Conservation (phyloP, 2,113 vertebrate genomes). For the Syrrhaptes paradoxus region DNA sequence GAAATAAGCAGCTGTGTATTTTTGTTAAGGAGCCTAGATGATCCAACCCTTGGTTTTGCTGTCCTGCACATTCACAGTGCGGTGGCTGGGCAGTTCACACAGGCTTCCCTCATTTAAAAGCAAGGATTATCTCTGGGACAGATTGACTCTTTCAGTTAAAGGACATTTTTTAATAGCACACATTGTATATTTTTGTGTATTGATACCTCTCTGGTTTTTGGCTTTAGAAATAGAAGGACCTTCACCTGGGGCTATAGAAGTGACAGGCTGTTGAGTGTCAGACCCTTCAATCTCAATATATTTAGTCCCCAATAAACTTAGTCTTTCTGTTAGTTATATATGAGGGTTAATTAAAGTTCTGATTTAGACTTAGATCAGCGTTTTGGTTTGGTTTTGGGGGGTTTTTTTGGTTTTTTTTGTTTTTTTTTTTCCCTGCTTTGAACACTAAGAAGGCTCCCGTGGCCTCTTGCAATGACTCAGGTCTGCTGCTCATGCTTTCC, state of each 20-base stretch:
- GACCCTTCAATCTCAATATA: not conserved
- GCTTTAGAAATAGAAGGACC: not conserved
- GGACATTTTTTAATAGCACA: not conserved
- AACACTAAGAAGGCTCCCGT: not conserved
- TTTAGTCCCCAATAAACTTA: not conserved
- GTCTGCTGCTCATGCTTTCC: slow-evolving; percentile 23
- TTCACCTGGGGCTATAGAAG: not conserved
- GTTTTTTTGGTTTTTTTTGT: no score
- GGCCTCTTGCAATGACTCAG: not conserved
- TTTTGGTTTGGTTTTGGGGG: no score
- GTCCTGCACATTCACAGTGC: not conserved
- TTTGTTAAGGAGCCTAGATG: not conserved
- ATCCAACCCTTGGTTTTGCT: not conserved
- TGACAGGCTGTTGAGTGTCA: not conserved
- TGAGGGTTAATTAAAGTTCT: not conserved
- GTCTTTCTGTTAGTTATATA: not conserved
- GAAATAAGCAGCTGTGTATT: not conserved
- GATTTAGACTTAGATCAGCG: not conserved
- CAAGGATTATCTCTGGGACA: not conserved
- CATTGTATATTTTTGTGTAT: not conserved
- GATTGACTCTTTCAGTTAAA: not conserved
- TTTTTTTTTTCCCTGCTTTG: not conserved
- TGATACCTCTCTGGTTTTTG: not conserved
- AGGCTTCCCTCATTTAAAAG: not conserved
- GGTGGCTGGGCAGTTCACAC: not conserved